Evolutionary conservation across 2,113 vertebrate genomes (phyloP).

Genomic region (Podocnemis expansa): DNA sequence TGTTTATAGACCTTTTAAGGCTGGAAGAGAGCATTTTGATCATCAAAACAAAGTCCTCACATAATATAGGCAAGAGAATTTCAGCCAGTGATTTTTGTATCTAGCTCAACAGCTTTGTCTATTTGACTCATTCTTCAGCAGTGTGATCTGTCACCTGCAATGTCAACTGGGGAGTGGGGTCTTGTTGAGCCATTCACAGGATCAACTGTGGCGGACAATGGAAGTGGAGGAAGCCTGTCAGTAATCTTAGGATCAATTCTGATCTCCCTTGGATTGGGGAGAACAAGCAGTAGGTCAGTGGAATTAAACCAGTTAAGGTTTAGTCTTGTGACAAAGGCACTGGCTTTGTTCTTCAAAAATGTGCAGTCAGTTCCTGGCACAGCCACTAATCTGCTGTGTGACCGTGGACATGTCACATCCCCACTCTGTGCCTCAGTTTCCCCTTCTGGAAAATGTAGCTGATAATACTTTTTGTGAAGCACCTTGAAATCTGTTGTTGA

Average conservation of each 20-base stretch:
- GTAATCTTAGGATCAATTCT: not conserved
- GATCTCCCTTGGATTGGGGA: not conserved
- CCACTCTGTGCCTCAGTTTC: not conserved
- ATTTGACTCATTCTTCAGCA: not conserved
- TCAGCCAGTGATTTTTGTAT: not conserved
- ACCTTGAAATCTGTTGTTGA: not conserved
- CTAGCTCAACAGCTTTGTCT: not conserved
- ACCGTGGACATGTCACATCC: not conserved
- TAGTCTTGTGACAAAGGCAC: not conserved
- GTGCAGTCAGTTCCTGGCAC: not conserved
- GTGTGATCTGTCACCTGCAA: not conserved
- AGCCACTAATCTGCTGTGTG: not conserved
- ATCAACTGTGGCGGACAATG: not conserved
- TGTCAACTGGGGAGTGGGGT: not conserved
- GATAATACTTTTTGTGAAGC: not conserved
- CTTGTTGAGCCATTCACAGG: not conserved
- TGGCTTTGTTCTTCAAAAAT: not conserved
- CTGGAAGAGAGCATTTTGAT: not conserved
- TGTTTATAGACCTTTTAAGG: not conserved
- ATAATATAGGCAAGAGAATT: accelerated
- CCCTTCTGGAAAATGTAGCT: not conserved
- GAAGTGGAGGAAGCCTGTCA: not conserved
- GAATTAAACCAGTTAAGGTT: not conserved
- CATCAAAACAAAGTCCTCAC: not conserved
- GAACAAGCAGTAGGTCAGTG: not conserved